These are phyloP conservation scores for Heterocephalus glaber DNA, from an alignment of 2,113 vertebrate species.

Conservation along the genomic window DNA sequence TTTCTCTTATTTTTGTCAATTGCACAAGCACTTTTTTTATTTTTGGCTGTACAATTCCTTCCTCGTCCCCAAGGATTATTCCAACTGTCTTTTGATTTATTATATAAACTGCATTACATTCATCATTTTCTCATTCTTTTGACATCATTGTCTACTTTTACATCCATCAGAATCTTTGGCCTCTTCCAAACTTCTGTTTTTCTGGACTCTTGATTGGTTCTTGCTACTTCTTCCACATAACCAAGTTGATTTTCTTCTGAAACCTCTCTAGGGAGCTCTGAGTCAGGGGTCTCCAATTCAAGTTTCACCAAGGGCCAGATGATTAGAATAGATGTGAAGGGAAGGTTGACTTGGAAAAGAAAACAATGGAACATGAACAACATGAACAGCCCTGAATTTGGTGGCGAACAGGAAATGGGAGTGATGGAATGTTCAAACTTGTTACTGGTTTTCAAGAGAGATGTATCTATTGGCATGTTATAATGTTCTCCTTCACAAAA, in stretches of 20 bases:
- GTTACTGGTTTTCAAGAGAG: no score
- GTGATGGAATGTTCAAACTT: rapidly evolving
- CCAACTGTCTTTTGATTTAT: neutral
- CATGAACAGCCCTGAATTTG: neutral
- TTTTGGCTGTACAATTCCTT: neutral
- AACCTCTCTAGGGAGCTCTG: neutral
- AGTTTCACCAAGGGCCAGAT: neutral
- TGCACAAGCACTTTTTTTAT: neutral
- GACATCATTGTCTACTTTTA: neutral
- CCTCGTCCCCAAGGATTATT: neutral
- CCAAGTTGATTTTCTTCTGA: neutral
- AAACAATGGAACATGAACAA: neutral
- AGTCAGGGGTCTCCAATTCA: neutral
- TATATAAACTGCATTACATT: neutral
- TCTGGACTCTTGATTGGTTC: neutral
- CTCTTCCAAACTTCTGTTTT: neutral
- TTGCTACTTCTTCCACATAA: no score
- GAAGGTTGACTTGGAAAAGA: neutral
- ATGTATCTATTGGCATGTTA: rapidly evolving
- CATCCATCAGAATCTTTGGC: neutral
- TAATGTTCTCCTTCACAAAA: neutral
- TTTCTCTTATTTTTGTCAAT: neutral
- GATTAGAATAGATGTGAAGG: no score
- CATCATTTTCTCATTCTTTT: neutral
- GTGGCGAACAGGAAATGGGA: neutral